phyloP scores from a whole-genome alignment of 2,797 vertebrate species.

The Xiphorhynchus erythropygius region DNA sequence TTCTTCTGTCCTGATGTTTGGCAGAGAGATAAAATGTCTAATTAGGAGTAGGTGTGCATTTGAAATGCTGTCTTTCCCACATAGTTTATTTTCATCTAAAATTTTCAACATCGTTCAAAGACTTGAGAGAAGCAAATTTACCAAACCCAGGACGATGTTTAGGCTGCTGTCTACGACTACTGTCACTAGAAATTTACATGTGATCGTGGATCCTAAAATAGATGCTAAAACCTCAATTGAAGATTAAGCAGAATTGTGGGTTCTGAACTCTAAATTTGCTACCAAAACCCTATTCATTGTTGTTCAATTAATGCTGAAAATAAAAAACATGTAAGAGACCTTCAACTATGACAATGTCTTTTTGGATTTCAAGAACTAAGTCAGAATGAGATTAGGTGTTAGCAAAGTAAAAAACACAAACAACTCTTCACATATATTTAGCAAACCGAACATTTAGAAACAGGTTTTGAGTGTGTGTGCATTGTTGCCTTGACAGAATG shows the following conservation, averaged over 20 bases:
- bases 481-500: not conserved
- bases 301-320: not conserved
- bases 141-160: not conserved
- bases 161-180: not conserved
- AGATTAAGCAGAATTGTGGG: not conserved
- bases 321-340: not conserved
- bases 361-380: not conserved
- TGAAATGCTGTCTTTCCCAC: not conserved
- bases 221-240: not conserved
- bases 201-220: not conserved
- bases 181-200: not conserved
- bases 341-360: not conserved
- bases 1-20: not conserved
- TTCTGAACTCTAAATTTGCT: not conserved
- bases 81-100: not conserved
- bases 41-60: not conserved
- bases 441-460: not conserved
- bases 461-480: fast-evolving
- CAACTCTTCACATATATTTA: not conserved
- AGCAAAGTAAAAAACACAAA: not conserved
- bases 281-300: not conserved
- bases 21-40: not conserved
- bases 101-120: not conserved
- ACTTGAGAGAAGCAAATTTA: not conserved
- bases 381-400: not conserved